Percentiles rank a stretch among this genome's conserved stretches.
phyloP scores from a whole-genome alignment of 1,140 invertebrate genomes.

The Conus betulinus region DNA sequence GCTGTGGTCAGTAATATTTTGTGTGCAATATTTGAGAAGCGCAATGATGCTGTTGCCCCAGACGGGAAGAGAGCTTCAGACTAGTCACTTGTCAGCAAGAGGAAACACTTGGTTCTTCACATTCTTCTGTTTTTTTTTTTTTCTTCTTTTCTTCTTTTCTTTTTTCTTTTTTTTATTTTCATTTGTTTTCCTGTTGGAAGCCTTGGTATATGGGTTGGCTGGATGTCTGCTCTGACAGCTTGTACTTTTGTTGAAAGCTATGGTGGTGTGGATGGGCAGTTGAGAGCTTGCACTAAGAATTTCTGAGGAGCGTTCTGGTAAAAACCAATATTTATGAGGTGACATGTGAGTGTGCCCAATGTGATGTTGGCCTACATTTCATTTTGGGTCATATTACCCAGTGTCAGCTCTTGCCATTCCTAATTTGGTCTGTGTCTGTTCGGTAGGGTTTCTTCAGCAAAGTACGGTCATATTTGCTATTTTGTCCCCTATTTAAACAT shows the following conservation, averaged over 20 bases:
- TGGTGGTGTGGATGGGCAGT: no score
- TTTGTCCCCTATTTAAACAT: not conserved
- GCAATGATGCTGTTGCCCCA: not conserved
- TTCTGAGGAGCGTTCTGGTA: no score
- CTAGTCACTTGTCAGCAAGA: constrained; percentile 14
- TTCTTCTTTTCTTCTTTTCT: no score
- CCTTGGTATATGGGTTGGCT: no score
- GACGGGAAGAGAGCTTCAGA: not conserved
- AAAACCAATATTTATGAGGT: no score
- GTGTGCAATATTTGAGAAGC: constrained; percentile 26
- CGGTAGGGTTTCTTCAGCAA: not conserved
- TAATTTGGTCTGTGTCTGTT: no score
- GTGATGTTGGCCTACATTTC: not conserved
- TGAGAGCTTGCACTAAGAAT: no score
- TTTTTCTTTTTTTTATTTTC: no score
- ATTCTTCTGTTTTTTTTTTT: not conserved
- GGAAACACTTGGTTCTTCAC: not conserved
- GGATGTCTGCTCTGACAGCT: no score
- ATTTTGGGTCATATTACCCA: not conserved
- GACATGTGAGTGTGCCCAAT: not conserved
- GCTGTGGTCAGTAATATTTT: constrained; percentile 6
- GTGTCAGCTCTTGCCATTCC: no score
- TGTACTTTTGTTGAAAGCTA: no score
- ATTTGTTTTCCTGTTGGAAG: not conserved
- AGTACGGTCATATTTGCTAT: not conserved